Conservation (phyloP, 2,797 vertebrate species). For the Pangasius krempfi region DNA sequence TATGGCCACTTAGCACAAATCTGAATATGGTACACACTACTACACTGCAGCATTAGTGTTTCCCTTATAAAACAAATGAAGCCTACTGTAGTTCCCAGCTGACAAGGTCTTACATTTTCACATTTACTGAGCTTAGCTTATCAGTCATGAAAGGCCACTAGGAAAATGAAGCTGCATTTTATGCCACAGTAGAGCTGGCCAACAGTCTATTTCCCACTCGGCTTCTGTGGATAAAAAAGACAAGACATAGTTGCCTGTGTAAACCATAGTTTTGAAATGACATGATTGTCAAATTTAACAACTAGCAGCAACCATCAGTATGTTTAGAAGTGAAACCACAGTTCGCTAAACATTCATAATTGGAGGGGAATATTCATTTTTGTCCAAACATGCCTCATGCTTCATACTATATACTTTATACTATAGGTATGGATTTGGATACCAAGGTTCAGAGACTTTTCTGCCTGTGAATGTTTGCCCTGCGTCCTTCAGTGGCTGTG, state of each 20-base stretch:
- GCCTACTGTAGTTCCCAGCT: not conserved
- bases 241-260: not conserved
- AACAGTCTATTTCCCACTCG: not conserved
- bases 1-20: not conserved
- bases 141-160: not conserved
- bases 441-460: not conserved
- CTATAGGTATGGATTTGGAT: not conserved
- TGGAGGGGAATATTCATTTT: not conserved
- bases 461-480: not conserved
- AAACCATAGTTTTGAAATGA: not conserved
- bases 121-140: not conserved
- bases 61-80: not conserved
- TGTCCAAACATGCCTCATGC: not conserved
- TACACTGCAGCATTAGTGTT: not conserved
- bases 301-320: not conserved
- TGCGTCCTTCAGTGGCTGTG: constrained; percentile 6
- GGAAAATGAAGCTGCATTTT: not conserved
- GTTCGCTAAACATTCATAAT: not conserved
- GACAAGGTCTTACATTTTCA: not conserved
- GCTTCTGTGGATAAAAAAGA: not conserved
- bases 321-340: constrained; percentile 6
- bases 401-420: not conserved
- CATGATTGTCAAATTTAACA: not conserved
- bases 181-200: not conserved
- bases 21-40: not conserved